Evolutionary conservation across 2,797 vertebrate species (phyloP), one percentile per base, ranked within the genome.

Genomic region (Amazonetta brasiliensis): DNA sequence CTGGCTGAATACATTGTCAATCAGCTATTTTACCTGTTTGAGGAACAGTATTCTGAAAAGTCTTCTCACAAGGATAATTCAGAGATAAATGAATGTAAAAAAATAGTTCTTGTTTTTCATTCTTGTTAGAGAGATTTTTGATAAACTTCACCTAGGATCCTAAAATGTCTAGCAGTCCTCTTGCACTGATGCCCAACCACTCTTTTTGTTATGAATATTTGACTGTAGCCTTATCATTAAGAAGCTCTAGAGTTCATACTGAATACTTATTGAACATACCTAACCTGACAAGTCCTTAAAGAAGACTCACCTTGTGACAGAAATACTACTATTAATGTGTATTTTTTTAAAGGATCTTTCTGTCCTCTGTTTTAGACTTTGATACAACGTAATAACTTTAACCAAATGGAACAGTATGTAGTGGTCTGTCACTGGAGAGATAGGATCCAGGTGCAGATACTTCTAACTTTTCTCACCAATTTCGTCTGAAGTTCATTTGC

Each of bases 341-440:
- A 37, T 20, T 10, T 75, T 56, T 20, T 73, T 41, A 11, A 69
- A 94, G 33, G 43, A 60, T 78, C 39, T 60, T 85, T 12, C 33
- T 82, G 10, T 52, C 12, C n/a, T 91, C 86, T 73, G 4, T 14
- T 91, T 94, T 60, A 83, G 59, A 71, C 21, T 62, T 88, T 58
- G 55, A 63, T 44, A 39, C 12, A 87, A 23, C 8, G 46, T 2
- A 3, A 54, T 31, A 33, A 39, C 44, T 94, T 84, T 90, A 79
- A 64, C 60, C n/a, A 96, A 94, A 80, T 22, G 7, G 23, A 77
- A 84, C 55, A 71, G 5, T 7, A 12, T 11, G 6, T 33, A n/a
- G 44, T 21, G 9, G 6, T 33, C 35, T 77, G 26, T 43, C 16
- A 18, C 26, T 78, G 80, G 58, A 95, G 12, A 28, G 37, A 23